A percentile compares a stretch with the other conserved stretches of the same genome.
Evolutionary conservation across 2,888 invertebrate genomes (phyloP).

Genomic region (Dryocosmus kuriphilus): DNA sequence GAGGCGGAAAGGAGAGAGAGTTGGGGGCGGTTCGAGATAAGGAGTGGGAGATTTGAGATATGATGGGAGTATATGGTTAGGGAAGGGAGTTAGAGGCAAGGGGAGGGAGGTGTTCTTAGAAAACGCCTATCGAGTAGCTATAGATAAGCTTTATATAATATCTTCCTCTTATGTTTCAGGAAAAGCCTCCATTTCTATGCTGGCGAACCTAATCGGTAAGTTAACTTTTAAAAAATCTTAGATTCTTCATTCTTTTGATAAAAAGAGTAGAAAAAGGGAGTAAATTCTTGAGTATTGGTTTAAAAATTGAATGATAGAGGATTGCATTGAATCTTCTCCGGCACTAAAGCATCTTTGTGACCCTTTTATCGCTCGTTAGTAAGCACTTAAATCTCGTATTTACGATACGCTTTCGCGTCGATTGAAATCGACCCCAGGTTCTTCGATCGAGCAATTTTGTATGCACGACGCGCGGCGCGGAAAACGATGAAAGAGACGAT

Average conservation of each 20-base stretch:
- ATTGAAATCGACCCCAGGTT: constrained; percentile 36
- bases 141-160: neutral
- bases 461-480: constrained; percentile 10
- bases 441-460: constrained; percentile 23
- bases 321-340: constrained; percentile 5
- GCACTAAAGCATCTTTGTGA: constrained; percentile 27
- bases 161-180: constrained; percentile 63
- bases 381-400: constrained; percentile 35
- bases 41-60: no score
- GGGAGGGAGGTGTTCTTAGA: no score
- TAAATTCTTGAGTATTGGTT: neutral
- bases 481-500: constrained; percentile 23
- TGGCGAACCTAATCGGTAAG: constrained; percentile 71
- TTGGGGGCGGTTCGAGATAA: no score
- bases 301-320: constrained; percentile 1
- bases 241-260: no score
- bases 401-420: constrained; percentile 36
- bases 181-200: constrained; percentile 71
- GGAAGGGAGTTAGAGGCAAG: no score
- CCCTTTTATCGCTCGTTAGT: constrained; percentile 37
- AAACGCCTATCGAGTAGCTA: no score
- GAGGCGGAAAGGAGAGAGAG: no score
- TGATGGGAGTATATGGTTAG: no score
- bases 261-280: neutral
- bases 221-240: constrained; percentile 38